Conservation (phyloP, 1,140 invertebrate species). For the Hylaeus anthracinus region DNA sequence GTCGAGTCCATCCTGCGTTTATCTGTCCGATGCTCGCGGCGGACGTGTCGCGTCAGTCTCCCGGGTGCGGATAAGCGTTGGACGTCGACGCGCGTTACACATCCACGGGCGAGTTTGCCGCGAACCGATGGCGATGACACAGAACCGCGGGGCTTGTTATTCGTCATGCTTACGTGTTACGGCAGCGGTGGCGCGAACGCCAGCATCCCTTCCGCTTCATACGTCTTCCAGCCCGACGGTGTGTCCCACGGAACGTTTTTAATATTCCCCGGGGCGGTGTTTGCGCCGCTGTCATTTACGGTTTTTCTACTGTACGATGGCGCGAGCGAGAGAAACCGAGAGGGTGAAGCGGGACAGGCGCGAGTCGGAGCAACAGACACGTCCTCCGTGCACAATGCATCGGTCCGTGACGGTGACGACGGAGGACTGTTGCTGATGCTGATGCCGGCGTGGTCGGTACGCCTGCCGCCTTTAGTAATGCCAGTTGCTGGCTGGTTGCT, state of each 20-base stretch:
- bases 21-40: no score
- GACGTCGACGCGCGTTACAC: not conserved
- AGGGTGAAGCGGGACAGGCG: not conserved
- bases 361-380: constrained; percentile 35
- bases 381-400: constrained; percentile 59
- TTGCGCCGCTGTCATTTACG: constrained; percentile 70
- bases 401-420: constrained; percentile 51
- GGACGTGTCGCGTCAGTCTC: not conserved
- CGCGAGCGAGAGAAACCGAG: not conserved
- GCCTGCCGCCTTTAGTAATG: constrained; percentile 38
- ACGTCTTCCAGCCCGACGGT: constrained; percentile 44
- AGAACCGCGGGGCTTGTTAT: constrained; percentile 69
- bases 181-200: constrained; percentile 50
- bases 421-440: constrained; percentile 29
- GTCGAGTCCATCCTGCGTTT: no score
- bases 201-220: constrained; percentile 39
- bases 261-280: constrained; percentile 74
- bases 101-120: not conserved
- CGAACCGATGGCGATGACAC: constrained; percentile 61
- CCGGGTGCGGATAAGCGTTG: constrained; percentile 9
- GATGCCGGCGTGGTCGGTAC: not conserved
- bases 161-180: constrained; percentile 59
- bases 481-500: constrained; percentile 13
- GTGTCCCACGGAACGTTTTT: constrained; percentile 68
- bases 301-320: constrained; percentile 26